phyloP scores from a whole-genome alignment of 2,888 invertebrate genomes.

The Apeira syringaria region DNA sequence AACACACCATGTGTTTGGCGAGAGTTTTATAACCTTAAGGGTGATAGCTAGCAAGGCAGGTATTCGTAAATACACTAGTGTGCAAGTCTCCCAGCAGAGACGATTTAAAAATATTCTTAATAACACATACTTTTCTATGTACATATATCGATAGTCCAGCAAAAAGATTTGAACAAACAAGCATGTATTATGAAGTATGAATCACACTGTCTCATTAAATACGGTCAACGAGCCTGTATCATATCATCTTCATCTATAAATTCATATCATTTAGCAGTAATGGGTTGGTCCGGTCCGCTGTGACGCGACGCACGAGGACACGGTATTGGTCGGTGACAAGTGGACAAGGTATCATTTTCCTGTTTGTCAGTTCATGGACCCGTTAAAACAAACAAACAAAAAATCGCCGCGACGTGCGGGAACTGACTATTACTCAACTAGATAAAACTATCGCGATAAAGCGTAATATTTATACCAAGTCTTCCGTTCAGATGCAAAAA shows the following conservation, averaged over 20 bases:
- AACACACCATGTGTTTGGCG: too few relatives aligned
- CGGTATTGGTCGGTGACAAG: conserved; percentile 45
- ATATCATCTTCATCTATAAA: conserved; percentile 46
- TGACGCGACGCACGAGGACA: too few relatives aligned
- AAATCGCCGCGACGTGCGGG: conserved; percentile 1
- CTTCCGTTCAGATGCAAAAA: conserved; percentile 34
- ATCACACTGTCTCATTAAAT: conserved; percentile 17
- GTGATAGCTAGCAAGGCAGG: too few relatives aligned
- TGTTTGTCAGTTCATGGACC: conserved; percentile 43
- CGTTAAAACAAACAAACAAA: conserved; percentile 27
- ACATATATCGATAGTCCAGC: background rate
- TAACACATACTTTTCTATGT: too few relatives aligned
- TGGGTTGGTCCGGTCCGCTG: conserved; percentile 40
- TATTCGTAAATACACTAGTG: too few relatives aligned
- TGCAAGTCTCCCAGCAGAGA: too few relatives aligned
- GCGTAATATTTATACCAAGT: conserved; percentile 22
- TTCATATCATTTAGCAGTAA: conserved; percentile 67
- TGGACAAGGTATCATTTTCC: conserved; percentile 52
- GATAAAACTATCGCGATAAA: conserved; percentile 30
- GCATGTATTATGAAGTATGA: too few relatives aligned
- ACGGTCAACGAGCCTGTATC: conserved; percentile 30
- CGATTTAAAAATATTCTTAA: too few relatives aligned
- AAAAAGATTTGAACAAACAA: too few relatives aligned
- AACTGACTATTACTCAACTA: conserved; percentile 18
- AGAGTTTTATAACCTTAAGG: too few relatives aligned